Percentiles rank a stretch among this genome's conserved stretches.
Evolutionary conservation across 2,797 vertebrate species (phyloP).

Genomic region (Nyctalus aviator): DNA sequence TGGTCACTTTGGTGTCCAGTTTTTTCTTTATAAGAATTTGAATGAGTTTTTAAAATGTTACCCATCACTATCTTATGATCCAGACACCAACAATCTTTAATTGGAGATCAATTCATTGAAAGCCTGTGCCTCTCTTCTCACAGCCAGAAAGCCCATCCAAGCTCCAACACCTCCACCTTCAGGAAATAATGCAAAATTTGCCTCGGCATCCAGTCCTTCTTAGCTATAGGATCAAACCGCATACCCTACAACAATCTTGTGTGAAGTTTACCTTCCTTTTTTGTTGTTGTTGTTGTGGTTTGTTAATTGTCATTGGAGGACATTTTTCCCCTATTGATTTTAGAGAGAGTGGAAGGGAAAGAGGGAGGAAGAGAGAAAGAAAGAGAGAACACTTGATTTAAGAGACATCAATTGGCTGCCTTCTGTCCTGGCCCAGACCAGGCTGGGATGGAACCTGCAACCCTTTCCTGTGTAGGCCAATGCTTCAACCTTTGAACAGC

Average conservation of each 20-base stretch:
- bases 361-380: background rate
- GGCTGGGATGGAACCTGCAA: background rate
- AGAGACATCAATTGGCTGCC: background rate
- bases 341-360: background rate
- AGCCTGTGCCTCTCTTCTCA: background rate
- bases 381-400: background rate
- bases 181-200: slow-evolving; percentile 74
- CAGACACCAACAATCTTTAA: background rate
- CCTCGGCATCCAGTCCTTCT: background rate
- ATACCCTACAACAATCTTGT: background rate
- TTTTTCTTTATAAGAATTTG: slow-evolving; percentile 54
- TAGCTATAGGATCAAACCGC: background rate
- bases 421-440: background rate
- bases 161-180: slow-evolving; percentile 83
- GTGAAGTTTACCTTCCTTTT: background rate
- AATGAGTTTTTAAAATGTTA: background rate
- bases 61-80: background rate
- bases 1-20: background rate
- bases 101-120: background rate
- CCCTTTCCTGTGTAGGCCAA: background rate
- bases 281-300: background rate
- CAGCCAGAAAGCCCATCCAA: slow-evolving; percentile 44
- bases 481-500: background rate
- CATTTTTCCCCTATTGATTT: background rate
- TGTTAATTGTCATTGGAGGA: background rate